Base-by-base conservation (phyloP, 2,888 invertebrate species). In the Aporophyla lueneburgensis region DNA sequence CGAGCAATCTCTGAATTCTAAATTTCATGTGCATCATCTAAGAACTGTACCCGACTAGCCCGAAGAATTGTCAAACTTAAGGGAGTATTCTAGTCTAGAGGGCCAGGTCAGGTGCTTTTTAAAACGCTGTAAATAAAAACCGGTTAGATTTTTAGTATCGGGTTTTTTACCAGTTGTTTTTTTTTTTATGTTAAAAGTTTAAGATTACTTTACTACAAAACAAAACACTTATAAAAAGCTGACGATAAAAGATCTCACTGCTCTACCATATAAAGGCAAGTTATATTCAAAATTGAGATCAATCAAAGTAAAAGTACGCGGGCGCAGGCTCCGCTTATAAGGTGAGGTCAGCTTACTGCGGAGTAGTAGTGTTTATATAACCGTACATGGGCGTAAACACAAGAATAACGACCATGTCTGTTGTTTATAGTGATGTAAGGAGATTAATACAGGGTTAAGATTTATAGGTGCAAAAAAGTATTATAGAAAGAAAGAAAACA, bases 241-340 rank as follows among this genome's bases (percentile, higher is more conserved):
- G 6, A 24, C 14, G 1, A 16, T 43, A 33, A 56, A 1, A 49
- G 5, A 19, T 24, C 14, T 49, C 21, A 49, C 27, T 40, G 46
- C 19, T 7, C 16, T n/a, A 43, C 83, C 83, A 24, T 63, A 46
- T 12, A 72, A 19, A 74, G 74, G 59, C 69, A 68, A 59, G 56
- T 66, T 74, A 59, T 54, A 56, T 62, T 72, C 54, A 62, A 67
- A 69, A 74, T 71, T 54, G 51, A 74, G 71, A 83, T 71, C 78
- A 78, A 84, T 81, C 67, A 78, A 51, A 76, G 81, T 84, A 84
- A 83, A 80, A 84, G 84, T 83, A 72, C 83, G 72, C 85, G 33
- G 46, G 78, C 78, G 72, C 70, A 12, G 27, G 14, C 56, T 46
- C 40, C 9, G 6, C 71, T 43, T 51, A 69, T 75, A 84, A 58